A percentile compares a stretch with the other conserved stretches of the same genome.
phyloP scores from a whole-genome alignment of 1,140 invertebrate genomes.

The Pachyrhynchus sulphureomaculatus region DNA sequence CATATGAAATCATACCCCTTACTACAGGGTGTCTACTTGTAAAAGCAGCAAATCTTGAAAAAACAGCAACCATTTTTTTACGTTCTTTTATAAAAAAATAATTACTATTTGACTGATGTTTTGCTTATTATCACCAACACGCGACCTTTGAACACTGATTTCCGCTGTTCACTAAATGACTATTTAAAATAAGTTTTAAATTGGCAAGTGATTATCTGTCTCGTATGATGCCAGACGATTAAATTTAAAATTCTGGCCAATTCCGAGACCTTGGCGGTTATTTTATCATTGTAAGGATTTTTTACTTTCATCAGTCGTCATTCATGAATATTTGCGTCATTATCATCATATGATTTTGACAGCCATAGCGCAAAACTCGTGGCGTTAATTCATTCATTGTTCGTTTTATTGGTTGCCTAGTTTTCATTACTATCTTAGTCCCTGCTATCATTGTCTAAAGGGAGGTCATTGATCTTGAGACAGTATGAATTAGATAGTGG shows the following conservation, averaged over 20 bases:
- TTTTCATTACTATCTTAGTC: too few species aligned
- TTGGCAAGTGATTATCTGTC: not conserved
- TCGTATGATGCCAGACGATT: not conserved
- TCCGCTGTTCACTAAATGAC: too few species aligned
- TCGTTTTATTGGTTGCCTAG: too few species aligned
- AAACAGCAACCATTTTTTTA: constrained; percentile 35
- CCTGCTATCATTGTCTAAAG: too few species aligned
- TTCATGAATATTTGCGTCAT: not conserved
- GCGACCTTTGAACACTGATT: not conserved
- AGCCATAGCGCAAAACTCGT: too few species aligned
- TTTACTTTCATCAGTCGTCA: too few species aligned
- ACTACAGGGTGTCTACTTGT: constrained; percentile 56
- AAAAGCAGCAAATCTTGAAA: constrained; percentile 45
- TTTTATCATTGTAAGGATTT: not conserved
- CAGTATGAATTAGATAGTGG: too few species aligned
- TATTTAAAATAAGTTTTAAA: not conserved
- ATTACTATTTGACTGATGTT: not conserved
- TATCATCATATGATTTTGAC: not conserved
- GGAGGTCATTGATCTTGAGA: too few species aligned
- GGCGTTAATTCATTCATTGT: too few species aligned
- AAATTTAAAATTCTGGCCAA: not conserved
- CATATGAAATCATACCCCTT: constrained; percentile 72
- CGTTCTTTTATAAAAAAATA: too few species aligned
- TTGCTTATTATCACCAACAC: not conserved
- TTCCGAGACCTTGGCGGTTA: not conserved